These are phyloP conservation scores for Hofmannophila pseudospretella DNA, from an alignment of 2,888 invertebrate species.

Conservation along the genomic window DNA sequence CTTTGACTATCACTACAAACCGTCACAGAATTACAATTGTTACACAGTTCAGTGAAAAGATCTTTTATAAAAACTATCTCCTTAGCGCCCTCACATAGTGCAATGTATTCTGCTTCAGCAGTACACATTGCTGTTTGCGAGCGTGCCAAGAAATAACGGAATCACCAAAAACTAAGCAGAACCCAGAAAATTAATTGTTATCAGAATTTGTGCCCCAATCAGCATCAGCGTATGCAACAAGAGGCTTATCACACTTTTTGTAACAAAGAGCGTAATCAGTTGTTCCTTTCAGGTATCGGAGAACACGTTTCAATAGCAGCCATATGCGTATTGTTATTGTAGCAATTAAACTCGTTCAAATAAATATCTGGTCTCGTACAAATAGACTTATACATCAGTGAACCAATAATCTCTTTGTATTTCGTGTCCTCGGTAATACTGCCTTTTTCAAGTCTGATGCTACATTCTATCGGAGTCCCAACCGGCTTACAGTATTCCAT, in stretches of 20 bases:
- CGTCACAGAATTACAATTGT: not conserved
- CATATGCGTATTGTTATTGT: conserved; percentile 9
- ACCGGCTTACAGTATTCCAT: conserved; percentile 9
- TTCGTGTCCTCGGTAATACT: not conserved
- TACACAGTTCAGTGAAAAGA: not conserved
- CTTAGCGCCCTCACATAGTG: conserved; percentile 1
- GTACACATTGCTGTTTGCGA: conserved; percentile 3
- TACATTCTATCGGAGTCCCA: conserved; percentile 14
- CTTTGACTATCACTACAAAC: conserved; percentile 1
- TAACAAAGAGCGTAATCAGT: conserved; percentile 9
- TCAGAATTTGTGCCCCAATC: conserved; percentile 8
- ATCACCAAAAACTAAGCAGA: conserved; percentile 1
- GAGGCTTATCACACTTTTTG: conserved; percentile 3
- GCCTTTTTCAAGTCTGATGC: conserved; percentile 10
- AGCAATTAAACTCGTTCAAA: conserved; percentile 12
- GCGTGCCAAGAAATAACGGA: conserved; percentile 5
- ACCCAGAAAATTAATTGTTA: not conserved
- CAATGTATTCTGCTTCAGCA: conserved; percentile 8
- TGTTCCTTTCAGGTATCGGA: conserved; percentile 11
- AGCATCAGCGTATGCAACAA: conserved; percentile 12
- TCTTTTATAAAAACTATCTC: conserved; percentile 4
- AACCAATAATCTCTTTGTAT: too few species aligned
- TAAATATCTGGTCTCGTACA: conserved; percentile 9
- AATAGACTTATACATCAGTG: conserved; percentile 12
- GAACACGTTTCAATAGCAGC: conserved; percentile 8